Base-by-base conservation (phyloP, 1,140 invertebrate genomes). In the Phortica variegata region DNA sequence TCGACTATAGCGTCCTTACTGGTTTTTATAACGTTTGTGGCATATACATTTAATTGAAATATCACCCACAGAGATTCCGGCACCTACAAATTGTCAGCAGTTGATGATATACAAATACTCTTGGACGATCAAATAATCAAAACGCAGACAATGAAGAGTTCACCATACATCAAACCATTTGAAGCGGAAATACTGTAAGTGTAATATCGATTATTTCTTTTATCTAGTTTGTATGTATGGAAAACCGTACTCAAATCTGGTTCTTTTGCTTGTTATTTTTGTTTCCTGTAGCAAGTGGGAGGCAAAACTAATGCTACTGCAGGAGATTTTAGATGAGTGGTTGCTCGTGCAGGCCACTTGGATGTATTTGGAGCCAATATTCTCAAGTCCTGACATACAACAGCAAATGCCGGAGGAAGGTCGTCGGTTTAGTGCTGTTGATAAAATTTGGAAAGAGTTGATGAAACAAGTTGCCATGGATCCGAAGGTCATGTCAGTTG, bases 361-460 rank as follows among this genome's bases (percentile, higher is more conserved):
- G 95, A 89, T 97, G 80, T 97, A 98, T 76, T 79, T 99, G 55
- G 95, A 98, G 73, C 95, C 96, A 1, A 97, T 99, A 58, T 98
- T 98, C 77, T 91, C 91, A 3, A 97, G 93, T 15, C 95, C 95
- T 2, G 96, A 99, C 78, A 98, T 99, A 75, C 95, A 97, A 79
- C 86, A 88, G 53, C 89, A 91, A 85, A 91, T 97, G 87, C 93
- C 94, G 0, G 91, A 94, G 75, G 82, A 83, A 63, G 93, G 92
- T 13, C 82, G 94, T 40, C 81, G 91, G 58, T 93, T 93, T 63
- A 90, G 85, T 66, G 91, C 92, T 17, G 91, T 97, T 21, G 93
- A 97, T 78, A 95, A 95, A 61, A 77, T 73, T 29, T 98, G 95
- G 94, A 85, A 88, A 60, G 93, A 97, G 69, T 87, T 98, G 34